A percentile compares a stretch with the other conserved stretches of the same genome.
Conservation (phyloP, 2,888 invertebrate genomes). For the Myopa tessellatipennis region DNA sequence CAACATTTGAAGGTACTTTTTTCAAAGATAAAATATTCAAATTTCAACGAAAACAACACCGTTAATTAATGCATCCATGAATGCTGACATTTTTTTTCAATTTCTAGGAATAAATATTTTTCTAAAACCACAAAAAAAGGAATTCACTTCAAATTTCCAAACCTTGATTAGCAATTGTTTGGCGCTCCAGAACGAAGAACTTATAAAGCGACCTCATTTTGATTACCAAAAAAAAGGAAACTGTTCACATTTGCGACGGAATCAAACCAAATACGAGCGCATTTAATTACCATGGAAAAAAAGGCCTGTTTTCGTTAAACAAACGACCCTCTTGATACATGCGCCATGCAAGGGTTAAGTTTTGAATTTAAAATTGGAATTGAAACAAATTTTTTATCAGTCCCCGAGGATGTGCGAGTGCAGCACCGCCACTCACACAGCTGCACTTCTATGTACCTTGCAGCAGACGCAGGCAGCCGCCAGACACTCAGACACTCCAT, state of each 20-base stretch:
- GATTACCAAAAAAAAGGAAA: constrained; percentile 1
- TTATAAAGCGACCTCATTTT: not conserved
- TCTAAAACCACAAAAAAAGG: too few species aligned
- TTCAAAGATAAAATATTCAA: too few species aligned
- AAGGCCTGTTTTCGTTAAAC: not conserved
- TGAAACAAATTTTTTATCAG: not conserved
- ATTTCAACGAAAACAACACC: too few species aligned
- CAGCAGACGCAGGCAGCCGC: not conserved
- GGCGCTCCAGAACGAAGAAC: too few species aligned
- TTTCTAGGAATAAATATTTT: too few species aligned
- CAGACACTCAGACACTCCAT: not conserved
- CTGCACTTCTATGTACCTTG: not conserved
- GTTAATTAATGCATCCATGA: too few species aligned
- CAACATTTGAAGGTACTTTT: too few species aligned
- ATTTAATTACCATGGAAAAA: not conserved
- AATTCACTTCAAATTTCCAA: too few species aligned
- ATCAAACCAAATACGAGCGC: not conserved
- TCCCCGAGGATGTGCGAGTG: not conserved
- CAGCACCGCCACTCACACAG: not conserved
- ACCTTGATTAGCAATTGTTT: too few species aligned
- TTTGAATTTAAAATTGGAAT: not conserved
- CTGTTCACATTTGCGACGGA: too few species aligned
- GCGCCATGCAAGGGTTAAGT: constrained; percentile 13
- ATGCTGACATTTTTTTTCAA: too few species aligned
- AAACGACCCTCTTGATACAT: constrained; percentile 4